Evolutionary conservation across 2,113 vertebrate species (phyloP), one percentile per base, ranked within the genome.

Genomic region (Xyliphius kryptos): DNA sequence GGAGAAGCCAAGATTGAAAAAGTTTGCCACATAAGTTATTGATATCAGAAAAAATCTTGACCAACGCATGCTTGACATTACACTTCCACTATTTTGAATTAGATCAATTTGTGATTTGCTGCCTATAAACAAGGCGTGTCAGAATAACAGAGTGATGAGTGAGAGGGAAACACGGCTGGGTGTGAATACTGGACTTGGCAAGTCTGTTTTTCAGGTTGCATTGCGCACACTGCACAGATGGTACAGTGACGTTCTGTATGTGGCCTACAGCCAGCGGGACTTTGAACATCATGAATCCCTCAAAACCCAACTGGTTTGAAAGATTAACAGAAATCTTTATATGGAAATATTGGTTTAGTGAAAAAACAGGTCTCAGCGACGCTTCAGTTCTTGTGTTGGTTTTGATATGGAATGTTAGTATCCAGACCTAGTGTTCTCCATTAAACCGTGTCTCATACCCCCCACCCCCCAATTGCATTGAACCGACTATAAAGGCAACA

Each of bases 91-190:
- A 4, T 2, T 16, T 21, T 38, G 22, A 9, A 10, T 22, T 6
- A 10, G 37, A 61, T 71, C 22, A 61, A 21, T 61, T 52, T 21
- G 17, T 55, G 58, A 48, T 61, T 37, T 69, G 36, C 64, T 71
- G 66, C 67, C 5, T 14, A 15, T 37, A 44, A 47, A 49, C 1
- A 43, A 62, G 40, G 32, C 38, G 14, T 1, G 22, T 58, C 9
- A 48, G 36, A 13, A 52, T 1, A 3, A 9, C n/a, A 14, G 21
- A 13, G 61, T 36, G 9, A 15, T 47, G 40, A 21, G n/a, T 10
- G 55, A 56, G 47, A 60, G 16, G 3, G 54, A 37, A 44, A 69
- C 13, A 41, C 14, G 38, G 47, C 32, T 11, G 43, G 50, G 38
- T n/a, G 40, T 8, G 14, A 50, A 13, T 7, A 11, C 41, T 21